Evolutionary conservation across 1,140 invertebrate species (phyloP).

Genomic region (Drosophila tsacasi): DNA sequence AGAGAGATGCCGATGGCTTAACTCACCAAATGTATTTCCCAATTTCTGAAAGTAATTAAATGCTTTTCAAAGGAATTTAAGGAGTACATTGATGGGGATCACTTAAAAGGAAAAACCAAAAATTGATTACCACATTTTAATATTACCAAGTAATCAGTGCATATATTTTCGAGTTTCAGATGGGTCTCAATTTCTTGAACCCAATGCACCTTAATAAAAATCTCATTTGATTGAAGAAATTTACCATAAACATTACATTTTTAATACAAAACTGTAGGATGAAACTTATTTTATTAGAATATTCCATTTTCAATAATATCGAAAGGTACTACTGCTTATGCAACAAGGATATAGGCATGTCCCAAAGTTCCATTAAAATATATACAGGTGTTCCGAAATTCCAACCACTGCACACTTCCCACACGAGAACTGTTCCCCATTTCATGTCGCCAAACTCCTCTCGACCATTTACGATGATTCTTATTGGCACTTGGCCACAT

Average conservation of each 20-base stretch:
- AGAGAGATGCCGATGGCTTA: slow-evolving; percentile 51
- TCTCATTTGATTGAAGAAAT: too few species aligned
- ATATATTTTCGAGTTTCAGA: too few species aligned
- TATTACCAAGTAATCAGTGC: not conserved
- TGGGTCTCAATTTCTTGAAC: too few species aligned
- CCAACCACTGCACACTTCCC: slow-evolving; percentile 15
- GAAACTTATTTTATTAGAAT: not conserved
- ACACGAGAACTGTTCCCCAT: slow-evolving; percentile 21
- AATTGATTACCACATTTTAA: not conserved
- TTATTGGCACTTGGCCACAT: slow-evolving; percentile 74
- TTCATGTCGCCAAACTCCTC: slow-evolving; percentile 34
- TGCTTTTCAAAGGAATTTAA: slow-evolving; percentile 1
- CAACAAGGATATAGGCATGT: too few species aligned
- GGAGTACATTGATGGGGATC: not conserved
- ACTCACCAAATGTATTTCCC: slow-evolving; percentile 14
- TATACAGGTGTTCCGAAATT: slow-evolving; percentile 1
- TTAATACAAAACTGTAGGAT: too few species aligned
- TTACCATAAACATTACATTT: too few species aligned
- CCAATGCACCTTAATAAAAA: too few species aligned
- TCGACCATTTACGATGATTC: slow-evolving; percentile 51
- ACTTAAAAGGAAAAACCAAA: not conserved
- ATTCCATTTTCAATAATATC: not conserved
- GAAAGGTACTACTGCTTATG: too few species aligned
- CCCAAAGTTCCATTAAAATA: slow-evolving; percentile 8
- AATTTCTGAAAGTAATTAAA: slow-evolving; percentile 48